phyloP scores from a whole-genome alignment of 2,113 vertebrate species.

The Anolis carolinensis region DNA sequence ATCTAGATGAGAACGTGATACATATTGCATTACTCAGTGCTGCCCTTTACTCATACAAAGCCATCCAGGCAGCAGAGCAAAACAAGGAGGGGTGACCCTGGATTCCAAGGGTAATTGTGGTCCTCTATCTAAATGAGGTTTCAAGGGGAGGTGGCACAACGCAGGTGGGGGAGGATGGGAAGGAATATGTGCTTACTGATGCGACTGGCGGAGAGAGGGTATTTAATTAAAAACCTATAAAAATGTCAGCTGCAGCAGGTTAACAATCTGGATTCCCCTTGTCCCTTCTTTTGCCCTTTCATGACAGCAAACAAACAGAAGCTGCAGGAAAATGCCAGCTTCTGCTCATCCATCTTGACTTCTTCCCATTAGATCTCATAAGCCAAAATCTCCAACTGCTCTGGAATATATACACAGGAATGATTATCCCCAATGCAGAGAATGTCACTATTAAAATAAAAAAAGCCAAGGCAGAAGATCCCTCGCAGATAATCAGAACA shows the following conservation, averaged over 20 bases:
- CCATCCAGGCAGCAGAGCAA: conserved; percentile 24
- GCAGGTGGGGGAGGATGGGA: conserved; percentile 34
- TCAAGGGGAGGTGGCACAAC: conserved; percentile 58
- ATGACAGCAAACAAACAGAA: conserved; percentile 39
- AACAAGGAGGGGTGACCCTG: conserved; percentile 56
- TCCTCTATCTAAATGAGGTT: conserved; percentile 76
- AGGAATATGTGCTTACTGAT: conserved; percentile 55
- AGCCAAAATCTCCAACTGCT: conserved; percentile 16
- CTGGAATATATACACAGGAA: not conserved
- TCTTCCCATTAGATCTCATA: conserved; percentile 1
- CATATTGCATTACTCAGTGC: conserved; percentile 30
- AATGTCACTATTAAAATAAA: not conserved
- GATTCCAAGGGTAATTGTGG: conserved; percentile 74
- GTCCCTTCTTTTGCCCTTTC: conserved; percentile 50
- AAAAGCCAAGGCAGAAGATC: not conserved
- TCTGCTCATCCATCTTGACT: conserved; percentile 6
- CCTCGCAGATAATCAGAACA: not conserved
- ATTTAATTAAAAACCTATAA: conserved; percentile 84
- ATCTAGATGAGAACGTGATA: rapidly evolving
- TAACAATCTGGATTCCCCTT: conserved; percentile 66
- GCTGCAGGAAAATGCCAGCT: conserved; percentile 30
- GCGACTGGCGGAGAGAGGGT: conserved; percentile 49
- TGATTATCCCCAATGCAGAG: not conserved
- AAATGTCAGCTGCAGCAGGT: conserved; percentile 72
- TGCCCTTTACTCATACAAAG: conserved; percentile 47